These are phyloP conservation scores for Babylonia areolata DNA, from an alignment of 1,140 invertebrate genomes.

Conservation along the genomic window DNA sequence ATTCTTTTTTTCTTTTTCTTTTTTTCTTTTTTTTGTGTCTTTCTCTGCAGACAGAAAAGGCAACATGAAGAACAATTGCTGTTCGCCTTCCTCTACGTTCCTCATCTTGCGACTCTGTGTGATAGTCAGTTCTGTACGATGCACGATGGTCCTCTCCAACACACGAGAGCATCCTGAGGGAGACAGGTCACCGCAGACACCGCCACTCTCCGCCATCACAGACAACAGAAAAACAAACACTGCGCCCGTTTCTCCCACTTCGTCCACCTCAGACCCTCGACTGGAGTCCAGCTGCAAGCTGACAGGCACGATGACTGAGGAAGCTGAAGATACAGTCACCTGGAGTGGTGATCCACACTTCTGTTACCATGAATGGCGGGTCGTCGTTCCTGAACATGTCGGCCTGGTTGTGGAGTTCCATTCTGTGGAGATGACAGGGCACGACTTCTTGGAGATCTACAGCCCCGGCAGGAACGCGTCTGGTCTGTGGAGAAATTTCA, in stretches of 20 bases:
- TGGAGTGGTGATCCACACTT: not conserved
- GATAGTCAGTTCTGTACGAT: too few species aligned
- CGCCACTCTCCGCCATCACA: not conserved
- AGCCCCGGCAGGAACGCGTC: not conserved
- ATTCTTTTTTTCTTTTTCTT: too few species aligned
- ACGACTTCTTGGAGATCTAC: not conserved
- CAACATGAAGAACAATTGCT: too few species aligned
- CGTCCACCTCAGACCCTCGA: not conserved
- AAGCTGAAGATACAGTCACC: not conserved
- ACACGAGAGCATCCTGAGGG: too few species aligned
- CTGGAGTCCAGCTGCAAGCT: not conserved
- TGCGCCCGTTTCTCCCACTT: not conserved
- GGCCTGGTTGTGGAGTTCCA: not conserved
- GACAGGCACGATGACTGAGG: not conserved
- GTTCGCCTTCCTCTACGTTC: too few species aligned
- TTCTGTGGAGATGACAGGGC: not conserved
- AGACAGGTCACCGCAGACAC: too few species aligned
- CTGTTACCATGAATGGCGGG: not conserved
- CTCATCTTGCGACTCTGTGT: too few species aligned
- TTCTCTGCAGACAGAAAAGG: too few species aligned
- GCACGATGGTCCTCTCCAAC: too few species aligned
- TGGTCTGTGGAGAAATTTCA: not conserved
- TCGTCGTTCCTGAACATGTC: not conserved
- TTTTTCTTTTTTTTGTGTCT: too few species aligned
- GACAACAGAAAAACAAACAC: not conserved